A percentile compares a stretch with the other conserved stretches of the same genome.
These are phyloP conservation scores for Asbolus verrucosus DNA, from an alignment of 1,140 invertebrate species.

Conservation along the genomic window DNA sequence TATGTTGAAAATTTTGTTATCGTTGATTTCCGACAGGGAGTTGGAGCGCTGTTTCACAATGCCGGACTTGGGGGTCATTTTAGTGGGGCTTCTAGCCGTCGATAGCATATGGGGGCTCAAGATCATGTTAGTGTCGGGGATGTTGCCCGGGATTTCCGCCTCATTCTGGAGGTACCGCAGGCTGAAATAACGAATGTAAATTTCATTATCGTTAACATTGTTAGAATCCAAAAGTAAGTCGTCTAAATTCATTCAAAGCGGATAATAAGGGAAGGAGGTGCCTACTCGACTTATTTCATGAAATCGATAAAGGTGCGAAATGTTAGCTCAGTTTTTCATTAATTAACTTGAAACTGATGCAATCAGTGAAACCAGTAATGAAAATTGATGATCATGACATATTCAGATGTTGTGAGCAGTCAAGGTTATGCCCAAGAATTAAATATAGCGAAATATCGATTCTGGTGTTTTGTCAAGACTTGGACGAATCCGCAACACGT, in stretches of 20 bases:
- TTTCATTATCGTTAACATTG: too few relatives aligned
- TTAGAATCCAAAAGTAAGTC: too few relatives aligned
- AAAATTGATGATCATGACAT: background rate
- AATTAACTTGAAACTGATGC: background rate
- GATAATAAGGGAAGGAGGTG: too few relatives aligned
- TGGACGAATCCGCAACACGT: background rate
- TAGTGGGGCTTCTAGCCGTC: slow-evolving; percentile 41
- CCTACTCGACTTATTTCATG: too few relatives aligned
- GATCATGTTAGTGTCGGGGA: slow-evolving; percentile 52
- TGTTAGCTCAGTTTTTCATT: background rate
- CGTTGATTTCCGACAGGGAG: slow-evolving; percentile 58
- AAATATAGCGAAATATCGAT: background rate
- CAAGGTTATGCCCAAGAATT: background rate
- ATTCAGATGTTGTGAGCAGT: background rate
- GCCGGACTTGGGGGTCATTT: slow-evolving; percentile 38
- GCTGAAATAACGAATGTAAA: too few relatives aligned
- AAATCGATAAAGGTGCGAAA: background rate
- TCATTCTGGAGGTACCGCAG: slow-evolving; percentile 66
- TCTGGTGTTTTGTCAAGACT: background rate
- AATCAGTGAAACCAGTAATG: background rate
- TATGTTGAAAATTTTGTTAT: slow-evolving; percentile 62
- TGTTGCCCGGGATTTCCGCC: slow-evolving; percentile 55
- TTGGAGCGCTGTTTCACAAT: slow-evolving; percentile 54
- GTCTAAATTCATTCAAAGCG: too few relatives aligned
- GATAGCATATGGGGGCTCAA: slow-evolving; percentile 44